phyloP scores from a whole-genome alignment of 2,797 vertebrate species.

The Peromyscus aztecus region DNA sequence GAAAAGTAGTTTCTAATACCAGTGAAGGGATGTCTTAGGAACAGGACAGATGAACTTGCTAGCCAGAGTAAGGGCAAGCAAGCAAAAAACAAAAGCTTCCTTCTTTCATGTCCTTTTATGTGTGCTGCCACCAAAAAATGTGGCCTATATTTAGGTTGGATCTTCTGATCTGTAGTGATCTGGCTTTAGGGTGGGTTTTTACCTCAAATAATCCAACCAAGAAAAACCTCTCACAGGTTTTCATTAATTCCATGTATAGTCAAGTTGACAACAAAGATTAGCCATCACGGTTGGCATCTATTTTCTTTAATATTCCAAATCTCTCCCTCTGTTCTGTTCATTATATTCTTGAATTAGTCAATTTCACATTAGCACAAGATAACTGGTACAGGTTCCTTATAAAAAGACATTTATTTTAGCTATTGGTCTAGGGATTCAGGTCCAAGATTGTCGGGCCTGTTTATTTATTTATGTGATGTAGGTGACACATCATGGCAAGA shows the following conservation, averaged over 20 bases:
- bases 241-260: background rate
- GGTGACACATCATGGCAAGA: background rate
- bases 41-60: background rate
- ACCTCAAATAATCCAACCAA: background rate
- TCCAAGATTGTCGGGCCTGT: background rate
- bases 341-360: background rate
- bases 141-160: background rate
- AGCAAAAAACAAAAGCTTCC: background rate
- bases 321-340: background rate
- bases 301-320: background rate
- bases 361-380: background rate
- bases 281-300: background rate
- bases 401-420: background rate
- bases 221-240: background rate
- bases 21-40: background rate
- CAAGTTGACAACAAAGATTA: background rate
- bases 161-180: background rate
- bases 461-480: background rate
- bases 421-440: background rate
- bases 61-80: background rate
- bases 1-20: background rate
- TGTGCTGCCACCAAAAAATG: background rate
- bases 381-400: background rate
- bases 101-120: background rate
- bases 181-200: background rate